These are phyloP conservation scores for Pachypsylla venusta DNA, from an alignment of 1,140 invertebrate genomes.

Conservation along the genomic window DNA sequence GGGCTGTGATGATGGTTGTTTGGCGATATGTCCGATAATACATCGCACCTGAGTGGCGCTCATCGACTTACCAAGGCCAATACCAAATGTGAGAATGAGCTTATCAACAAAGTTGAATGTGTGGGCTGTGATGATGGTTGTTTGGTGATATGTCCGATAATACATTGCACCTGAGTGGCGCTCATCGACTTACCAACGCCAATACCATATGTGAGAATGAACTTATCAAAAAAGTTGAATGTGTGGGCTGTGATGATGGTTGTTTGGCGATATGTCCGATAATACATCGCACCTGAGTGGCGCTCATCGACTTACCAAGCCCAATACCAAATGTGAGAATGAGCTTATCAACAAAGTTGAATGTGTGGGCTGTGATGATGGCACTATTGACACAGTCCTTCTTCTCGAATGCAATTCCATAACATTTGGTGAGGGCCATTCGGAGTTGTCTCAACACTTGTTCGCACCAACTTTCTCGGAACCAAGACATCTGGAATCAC, in stretches of 20 bases:
- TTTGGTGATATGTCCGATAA: no score
- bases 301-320: conserved; percentile 48
- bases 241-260: conserved; percentile 89
- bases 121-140: conserved; percentile 86
- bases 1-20: conserved; percentile 86
- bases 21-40: no score
- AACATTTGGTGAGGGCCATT: conserved; percentile 90
- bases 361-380: conserved; percentile 83
- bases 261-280: no score
- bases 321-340: conserved; percentile 92
- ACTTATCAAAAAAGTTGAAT: conserved; percentile 87
- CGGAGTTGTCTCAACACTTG: conserved; percentile 80
- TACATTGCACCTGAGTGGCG: no score
- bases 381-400: conserved; percentile 72
- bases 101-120: conserved; percentile 93
- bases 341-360: conserved; percentile 93
- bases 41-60: no score
- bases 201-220: conserved; percentile 92
- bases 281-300: no score
- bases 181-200: conserved; percentile 63
- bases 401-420: conserved; percentile 93
- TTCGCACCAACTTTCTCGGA: conserved; percentile 95
- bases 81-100: conserved; percentile 90
- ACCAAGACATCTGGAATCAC: conserved; percentile 78
- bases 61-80: conserved; percentile 65